Evolutionary conservation across 2,888 invertebrate species (phyloP).

Genomic region (Agrochola lychnidis): DNA sequence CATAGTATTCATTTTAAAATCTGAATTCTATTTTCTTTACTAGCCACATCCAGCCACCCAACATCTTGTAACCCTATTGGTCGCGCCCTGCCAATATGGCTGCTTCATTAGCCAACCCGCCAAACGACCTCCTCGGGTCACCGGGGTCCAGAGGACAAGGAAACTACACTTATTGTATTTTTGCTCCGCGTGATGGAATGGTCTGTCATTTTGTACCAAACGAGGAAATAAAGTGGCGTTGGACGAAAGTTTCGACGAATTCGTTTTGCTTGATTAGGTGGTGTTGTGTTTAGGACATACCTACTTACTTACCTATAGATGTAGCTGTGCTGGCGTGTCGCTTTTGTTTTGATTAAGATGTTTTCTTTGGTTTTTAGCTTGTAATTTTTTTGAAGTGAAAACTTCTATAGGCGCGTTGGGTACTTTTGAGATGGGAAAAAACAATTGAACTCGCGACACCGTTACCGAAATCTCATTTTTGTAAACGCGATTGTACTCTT

Average conservation of each 20-base stretch:
- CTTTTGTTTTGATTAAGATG: constrained; percentile 43
- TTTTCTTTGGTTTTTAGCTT: not conserved
- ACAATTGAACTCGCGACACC: too few relatives aligned
- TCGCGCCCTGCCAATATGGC: constrained; percentile 86
- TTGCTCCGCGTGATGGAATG: constrained; percentile 78
- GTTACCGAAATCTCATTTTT: too few relatives aligned
- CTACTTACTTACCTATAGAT: not conserved
- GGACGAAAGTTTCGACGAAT: constrained; percentile 61
- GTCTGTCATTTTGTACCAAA: constrained; percentile 81
- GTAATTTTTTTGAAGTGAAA: too few relatives aligned
- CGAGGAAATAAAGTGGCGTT: constrained; percentile 77
- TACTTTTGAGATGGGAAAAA: too few relatives aligned
- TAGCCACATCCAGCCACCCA: constrained; percentile 58
- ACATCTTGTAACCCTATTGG: constrained; percentile 67
- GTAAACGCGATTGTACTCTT: too few relatives aligned
- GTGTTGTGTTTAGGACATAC: constrained; percentile 42
- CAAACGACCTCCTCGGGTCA: constrained; percentile 80
- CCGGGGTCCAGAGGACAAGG: constrained; percentile 76
- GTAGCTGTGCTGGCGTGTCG: not conserved
- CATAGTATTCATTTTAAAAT: too few relatives aligned
- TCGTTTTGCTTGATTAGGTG: constrained; percentile 68
- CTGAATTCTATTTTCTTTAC: not conserved
- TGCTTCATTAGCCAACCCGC: constrained; percentile 85
- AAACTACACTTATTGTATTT: constrained; percentile 76
- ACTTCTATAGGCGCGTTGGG: too few relatives aligned